phyloP scores from a whole-genome alignment of 2,888 invertebrate genomes.

The Meloe dianella region DNA sequence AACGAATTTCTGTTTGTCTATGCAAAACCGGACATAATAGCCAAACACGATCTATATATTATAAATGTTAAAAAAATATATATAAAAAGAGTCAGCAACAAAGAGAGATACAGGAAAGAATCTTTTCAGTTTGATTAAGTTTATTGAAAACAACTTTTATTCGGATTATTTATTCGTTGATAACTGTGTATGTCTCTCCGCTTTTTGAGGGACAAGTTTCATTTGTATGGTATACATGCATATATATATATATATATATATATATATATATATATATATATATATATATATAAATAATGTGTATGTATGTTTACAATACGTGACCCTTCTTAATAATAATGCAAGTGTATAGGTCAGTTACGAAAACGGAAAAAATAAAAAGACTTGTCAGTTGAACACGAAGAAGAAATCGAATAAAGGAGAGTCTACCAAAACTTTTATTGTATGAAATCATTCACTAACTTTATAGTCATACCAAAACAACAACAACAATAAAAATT shows the following conservation, averaged over 20 bases:
- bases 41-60: too few relatives aligned
- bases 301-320: constrained; percentile 34
- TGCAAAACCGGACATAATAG: not conserved
- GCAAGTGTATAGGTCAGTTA: constrained; percentile 43
- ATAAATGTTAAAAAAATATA: not conserved
- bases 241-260: not conserved
- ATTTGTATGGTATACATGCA: constrained; percentile 7
- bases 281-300: constrained; percentile 1
- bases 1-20: not conserved
- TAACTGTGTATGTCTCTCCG: not conserved
- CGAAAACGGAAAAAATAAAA: constrained; percentile 35
- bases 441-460: not conserved
- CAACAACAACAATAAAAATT: constrained; percentile 1
- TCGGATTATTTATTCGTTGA: constrained; percentile 1
- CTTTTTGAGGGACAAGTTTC: constrained; percentile 2
- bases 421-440: not conserved
- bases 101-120: not conserved
- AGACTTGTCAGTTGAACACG: constrained; percentile 19
- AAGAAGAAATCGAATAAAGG: not conserved
- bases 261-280: too few relatives aligned
- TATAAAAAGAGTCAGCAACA: not conserved
- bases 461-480: not conserved
- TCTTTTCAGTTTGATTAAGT: not conserved
- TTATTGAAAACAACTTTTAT: not conserved
- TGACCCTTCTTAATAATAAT: constrained; percentile 41